A percentile compares a stretch with the other conserved stretches of the same genome.
Evolutionary conservation across 2,888 invertebrate species (phyloP).

Genomic region (Andrena trimmerana): DNA sequence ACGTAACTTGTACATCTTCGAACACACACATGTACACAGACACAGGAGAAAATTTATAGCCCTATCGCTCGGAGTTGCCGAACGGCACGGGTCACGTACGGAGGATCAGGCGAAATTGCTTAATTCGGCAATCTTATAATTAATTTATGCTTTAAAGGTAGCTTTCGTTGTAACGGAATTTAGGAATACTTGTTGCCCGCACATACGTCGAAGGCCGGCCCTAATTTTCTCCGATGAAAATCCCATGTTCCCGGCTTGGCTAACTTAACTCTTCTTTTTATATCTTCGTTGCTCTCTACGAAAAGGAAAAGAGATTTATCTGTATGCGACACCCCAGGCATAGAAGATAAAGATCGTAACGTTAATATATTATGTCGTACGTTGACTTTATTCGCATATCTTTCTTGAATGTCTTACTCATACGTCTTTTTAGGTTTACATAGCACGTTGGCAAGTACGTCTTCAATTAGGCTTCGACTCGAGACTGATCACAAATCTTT

Average conservation of each 20-base stretch:
- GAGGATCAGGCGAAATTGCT: constrained; percentile 29
- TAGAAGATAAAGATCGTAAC: constrained; percentile 16
- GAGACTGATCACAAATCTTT: constrained; percentile 48
- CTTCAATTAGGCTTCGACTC: constrained; percentile 33
- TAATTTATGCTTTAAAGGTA: constrained; percentile 48
- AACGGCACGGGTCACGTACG: constrained; percentile 9
- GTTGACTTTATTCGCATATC: constrained; percentile 23
- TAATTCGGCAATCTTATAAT: constrained; percentile 24
- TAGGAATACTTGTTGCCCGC: constrained; percentile 18
- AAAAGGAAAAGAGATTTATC: constrained; percentile 27
- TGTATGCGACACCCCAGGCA: constrained; percentile 12
- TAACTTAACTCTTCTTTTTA: constrained; percentile 15
- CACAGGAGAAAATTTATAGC: background rate
- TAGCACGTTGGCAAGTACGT: constrained; percentile 46
- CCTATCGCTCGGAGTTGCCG: constrained; percentile 19
- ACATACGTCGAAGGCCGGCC: constrained; percentile 4
- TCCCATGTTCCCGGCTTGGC: background rate
- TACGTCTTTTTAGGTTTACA: constrained; percentile 38
- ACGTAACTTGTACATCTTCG: constrained; percentile 26
- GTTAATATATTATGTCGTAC: constrained; percentile 23
- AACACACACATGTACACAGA: background rate
- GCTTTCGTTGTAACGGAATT: constrained; percentile 31
- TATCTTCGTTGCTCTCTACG: constrained; percentile 42
- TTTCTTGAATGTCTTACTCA: constrained; percentile 40
- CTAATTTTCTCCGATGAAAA: background rate